Evolutionary conservation across 2,888 invertebrate species (phyloP).

Genomic region (Erebia palarica): DNA sequence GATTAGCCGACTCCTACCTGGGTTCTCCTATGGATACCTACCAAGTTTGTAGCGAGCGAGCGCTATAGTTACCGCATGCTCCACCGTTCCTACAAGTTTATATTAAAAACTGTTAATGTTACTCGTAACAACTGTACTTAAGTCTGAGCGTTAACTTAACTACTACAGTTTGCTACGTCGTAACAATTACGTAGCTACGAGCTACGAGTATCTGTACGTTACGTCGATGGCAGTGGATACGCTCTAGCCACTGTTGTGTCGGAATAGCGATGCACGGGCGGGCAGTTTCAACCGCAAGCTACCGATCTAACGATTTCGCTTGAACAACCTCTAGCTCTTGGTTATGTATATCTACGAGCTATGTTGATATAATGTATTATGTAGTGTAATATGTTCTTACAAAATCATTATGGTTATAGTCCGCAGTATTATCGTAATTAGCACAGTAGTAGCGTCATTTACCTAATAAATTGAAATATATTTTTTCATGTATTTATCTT

Average conservation of each 20-base stretch:
- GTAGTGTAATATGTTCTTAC: not conserved
- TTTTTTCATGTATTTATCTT: too few relatives aligned
- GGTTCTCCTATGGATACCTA: too few relatives aligned
- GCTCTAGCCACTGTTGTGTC: slow-evolving; percentile 8
- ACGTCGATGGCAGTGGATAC: slow-evolving; percentile 6
- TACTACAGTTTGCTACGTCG: slow-evolving; percentile 10
- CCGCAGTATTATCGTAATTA: too few relatives aligned
- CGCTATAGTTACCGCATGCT: too few relatives aligned
- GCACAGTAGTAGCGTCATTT: too few relatives aligned
- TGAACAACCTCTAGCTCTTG: slow-evolving; percentile 24
- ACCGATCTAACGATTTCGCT: slow-evolving; percentile 32
- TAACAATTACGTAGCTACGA: slow-evolving; percentile 17
- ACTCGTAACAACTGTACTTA: not conserved
- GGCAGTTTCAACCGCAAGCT: slow-evolving; percentile 27
- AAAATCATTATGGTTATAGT: too few relatives aligned
- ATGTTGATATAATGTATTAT: not conserved
- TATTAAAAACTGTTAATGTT: too few relatives aligned
- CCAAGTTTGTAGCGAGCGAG: too few relatives aligned
- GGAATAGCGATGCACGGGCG: slow-evolving; percentile 17
- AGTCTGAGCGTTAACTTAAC: slow-evolving; percentile 2
- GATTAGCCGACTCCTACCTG: too few relatives aligned
- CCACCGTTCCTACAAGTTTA: too few relatives aligned
- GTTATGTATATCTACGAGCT: slow-evolving; percentile 8
- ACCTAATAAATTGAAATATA: too few relatives aligned
- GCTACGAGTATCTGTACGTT: slow-evolving; percentile 1